Evolutionary conservation across 2,888 invertebrate species (phyloP).

Genomic region (Orthosia gothica): DNA sequence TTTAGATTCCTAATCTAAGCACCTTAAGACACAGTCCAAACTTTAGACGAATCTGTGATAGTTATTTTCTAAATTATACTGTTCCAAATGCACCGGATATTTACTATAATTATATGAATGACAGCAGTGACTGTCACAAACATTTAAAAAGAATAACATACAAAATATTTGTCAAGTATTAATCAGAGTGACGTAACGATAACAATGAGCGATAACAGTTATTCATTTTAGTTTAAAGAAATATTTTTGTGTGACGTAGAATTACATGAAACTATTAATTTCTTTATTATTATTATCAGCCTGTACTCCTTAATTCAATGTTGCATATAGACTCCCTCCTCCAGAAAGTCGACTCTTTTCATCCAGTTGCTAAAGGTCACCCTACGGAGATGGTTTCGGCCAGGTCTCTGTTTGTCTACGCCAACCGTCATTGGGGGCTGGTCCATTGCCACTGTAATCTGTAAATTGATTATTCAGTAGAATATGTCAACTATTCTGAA

Average conservation of each 20-base stretch:
- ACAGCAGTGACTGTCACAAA: constrained; percentile 21
- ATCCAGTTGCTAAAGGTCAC: too few relatives aligned
- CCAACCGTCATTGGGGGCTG: background rate
- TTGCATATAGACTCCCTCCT: background rate
- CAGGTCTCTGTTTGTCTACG: background rate
- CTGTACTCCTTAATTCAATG: background rate
- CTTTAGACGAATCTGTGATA: too few relatives aligned
- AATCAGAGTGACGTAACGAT: constrained; percentile 33
- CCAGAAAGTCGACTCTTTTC: background rate
- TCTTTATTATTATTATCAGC: background rate
- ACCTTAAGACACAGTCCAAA: too few relatives aligned
- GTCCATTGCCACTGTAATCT: background rate
- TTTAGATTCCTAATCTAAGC: too few relatives aligned
- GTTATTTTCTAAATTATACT: background rate
- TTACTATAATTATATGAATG: constrained; percentile 3
- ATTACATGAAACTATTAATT: constrained; percentile 9
- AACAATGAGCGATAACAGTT: constrained; percentile 35
- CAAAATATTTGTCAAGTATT: constrained; percentile 44
- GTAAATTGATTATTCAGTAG: background rate
- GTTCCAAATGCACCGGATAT: constrained; percentile 18
- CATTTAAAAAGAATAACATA: constrained; percentile 25
- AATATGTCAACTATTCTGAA: background rate
- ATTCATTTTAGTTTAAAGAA: constrained; percentile 21
- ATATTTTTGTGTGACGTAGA: constrained; percentile 27
- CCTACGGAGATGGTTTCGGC: background rate